phyloP scores from a whole-genome alignment of 2,797 vertebrate genomes.

The Falco cherrug region DNA sequence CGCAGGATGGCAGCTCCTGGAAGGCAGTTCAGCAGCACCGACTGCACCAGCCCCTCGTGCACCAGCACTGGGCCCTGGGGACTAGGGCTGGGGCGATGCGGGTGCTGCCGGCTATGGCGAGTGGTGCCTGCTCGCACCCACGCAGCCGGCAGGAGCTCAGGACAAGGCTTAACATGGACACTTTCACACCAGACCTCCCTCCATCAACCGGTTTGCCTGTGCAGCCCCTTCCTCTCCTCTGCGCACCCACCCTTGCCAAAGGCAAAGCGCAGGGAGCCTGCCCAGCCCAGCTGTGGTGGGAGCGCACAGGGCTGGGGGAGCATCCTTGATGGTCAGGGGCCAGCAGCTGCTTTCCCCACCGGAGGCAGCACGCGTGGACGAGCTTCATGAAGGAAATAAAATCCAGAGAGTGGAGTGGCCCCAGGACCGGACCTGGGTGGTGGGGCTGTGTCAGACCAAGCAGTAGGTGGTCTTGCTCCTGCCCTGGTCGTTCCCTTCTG shows the following conservation, averaged over 20 bases:
- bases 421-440: background rate
- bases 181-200: background rate
- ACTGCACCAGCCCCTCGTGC: background rate
- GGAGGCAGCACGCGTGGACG: background rate
- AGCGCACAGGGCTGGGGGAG: background rate
- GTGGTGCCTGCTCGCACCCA: rapidly evolving
- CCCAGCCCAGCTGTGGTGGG: rapidly evolving
- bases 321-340: background rate
- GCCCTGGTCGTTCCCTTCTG: background rate
- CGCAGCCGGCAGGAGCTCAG: background rate
- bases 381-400: background rate
- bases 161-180: background rate
- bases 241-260: background rate
- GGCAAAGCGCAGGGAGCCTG: rapidly evolving
- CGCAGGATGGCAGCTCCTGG: background rate
- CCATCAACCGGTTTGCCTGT: background rate
- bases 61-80: rapidly evolving
- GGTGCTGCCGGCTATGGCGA: background rate
- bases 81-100: rapidly evolving
- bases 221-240: background rate
- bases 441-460: background rate
- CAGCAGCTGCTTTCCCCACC: background rate
- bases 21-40: rapidly evolving
- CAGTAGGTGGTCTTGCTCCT: background rate
- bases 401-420: background rate